Base-by-base conservation (phyloP, 2,888 invertebrate species). In the Petrolisthes manimaculis region DNA sequence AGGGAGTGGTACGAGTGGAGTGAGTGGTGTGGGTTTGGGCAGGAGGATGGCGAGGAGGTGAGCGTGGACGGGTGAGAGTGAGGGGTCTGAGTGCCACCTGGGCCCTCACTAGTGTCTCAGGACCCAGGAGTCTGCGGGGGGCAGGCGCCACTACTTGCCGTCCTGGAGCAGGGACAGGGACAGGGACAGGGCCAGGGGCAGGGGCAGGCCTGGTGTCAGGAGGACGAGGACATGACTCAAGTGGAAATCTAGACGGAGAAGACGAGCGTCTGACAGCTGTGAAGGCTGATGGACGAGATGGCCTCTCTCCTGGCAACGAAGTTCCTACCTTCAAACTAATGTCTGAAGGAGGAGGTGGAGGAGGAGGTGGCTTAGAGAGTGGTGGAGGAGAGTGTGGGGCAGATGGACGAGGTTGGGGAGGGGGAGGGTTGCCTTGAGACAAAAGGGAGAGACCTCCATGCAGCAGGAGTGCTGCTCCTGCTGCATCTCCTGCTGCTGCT, bases 81-180 rank as follows among this genome's bases (percentile, higher is more conserved):
- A 89, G 89, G 18, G 89, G 89, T 56, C 87, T 71, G 21, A 90
- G 71, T 18, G 89, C 87, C n/a, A 88, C 89, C 78, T 90, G 89
- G 3, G 89, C 88, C 5, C 83, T 84, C 12, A 90, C 87, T 4
- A 90, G 61, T n/a, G 88, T 88, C 83, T 90, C 85, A 53, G 78
- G 71, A n/a, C 80, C 75, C 51, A 84, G 51, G 14, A 77, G 74
- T 67, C 86, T 61, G 21, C 81, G 61, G 18, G 84, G 84, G 0
- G 88, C 83, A 37, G 88, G 88, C 9, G 88, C 81, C 67, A 88
- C 21, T 4, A 88, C 56, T 75, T 74, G 74, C 77, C 80, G 88
- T 4, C 61, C 8, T 18, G 53, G 21, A 51, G 54, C 79, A n/a
- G 55, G 21, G 8, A 53, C 18, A 12, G 79, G 37, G 61, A 61